Evolutionary conservation across 2,113 vertebrate species (phyloP), one percentile per base, ranked within the genome.

Genomic region (Amphiprion percula): DNA sequence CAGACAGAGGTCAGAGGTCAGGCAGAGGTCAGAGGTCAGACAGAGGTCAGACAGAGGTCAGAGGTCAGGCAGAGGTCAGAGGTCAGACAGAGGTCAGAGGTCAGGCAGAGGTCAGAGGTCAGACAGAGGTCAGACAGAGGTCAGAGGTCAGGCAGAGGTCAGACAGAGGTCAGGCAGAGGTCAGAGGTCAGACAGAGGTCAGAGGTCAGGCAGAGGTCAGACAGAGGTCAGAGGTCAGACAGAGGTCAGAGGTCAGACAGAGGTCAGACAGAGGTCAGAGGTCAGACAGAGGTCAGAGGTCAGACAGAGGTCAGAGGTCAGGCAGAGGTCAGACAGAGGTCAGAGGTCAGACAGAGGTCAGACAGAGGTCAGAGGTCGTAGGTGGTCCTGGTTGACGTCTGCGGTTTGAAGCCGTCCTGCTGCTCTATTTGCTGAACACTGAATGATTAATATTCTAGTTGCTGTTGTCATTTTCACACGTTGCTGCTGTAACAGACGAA

Each of bases 401-500:
- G 33, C 30, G 16, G 28, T 41, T 11, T 8, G 58, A 24, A 30
- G 64, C 23, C 65, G 52, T 33, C 64, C 76, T 79, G 79, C 78
- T 61, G 71, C 52, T 85, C 81, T 82, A 87, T 28, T 79, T 69
- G 70, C 33, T 61, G 63, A 83, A 78, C 74, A 64, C 65, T 12
- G 78, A 68, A 63, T 87, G 74, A 83, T 10, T 37, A 19, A 55
- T 33, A 16, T 65, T 11, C 50, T 71, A 55, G 15, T 63, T 83
- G 68, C 61, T 85, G 83, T 73, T 74, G 77, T 82, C 82, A 77
- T 81, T 85, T 74, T 85, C 64, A 68, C 64, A 26, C 80, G 74
- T 73, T 73, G 78, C 65, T 84, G 83, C 61, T 81, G 87, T 87
- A 68, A 87, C 80, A 84, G 67, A 75, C 30, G 85, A 82, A 78